A percentile compares a stretch with the other conserved stretches of the same genome.
Conservation (phyloP, 2,888 invertebrate genomes). For the Idaea biselata region DNA sequence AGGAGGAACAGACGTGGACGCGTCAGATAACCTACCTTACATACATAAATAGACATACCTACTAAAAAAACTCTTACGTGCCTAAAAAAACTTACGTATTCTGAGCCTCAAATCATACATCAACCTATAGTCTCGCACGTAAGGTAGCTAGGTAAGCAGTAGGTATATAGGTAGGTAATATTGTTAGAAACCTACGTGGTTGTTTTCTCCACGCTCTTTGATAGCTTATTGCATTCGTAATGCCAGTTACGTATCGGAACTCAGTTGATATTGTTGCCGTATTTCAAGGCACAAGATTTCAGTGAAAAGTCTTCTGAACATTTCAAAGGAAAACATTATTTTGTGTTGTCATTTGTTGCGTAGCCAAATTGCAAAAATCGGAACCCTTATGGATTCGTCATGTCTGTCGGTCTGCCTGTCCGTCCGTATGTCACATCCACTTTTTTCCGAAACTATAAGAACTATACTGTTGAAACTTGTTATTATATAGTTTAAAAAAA, state of each 20-base stretch:
- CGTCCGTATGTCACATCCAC: too few species aligned
- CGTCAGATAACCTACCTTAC: not conserved
- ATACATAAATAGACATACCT: not conserved
- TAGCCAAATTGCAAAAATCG: too few species aligned
- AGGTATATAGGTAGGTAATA: not conserved
- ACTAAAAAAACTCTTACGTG: not conserved
- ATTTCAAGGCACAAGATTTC: constrained; percentile 23
- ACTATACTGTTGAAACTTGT: too few species aligned
- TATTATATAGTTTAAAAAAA: too few species aligned
- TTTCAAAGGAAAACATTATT: not conserved
- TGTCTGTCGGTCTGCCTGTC: too few species aligned
- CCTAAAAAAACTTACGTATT: not conserved
- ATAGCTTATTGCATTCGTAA: constrained; percentile 64
- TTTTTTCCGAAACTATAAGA: too few species aligned
- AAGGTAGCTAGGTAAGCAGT: not conserved
- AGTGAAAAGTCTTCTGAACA: not conserved
- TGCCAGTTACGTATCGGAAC: constrained; percentile 59
- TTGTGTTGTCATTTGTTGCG: too few species aligned
- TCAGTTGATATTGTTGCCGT: constrained; percentile 31
- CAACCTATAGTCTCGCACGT: not conserved
- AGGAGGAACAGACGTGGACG: too few species aligned
- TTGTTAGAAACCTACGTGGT: constrained; percentile 11
- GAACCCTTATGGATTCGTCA: too few species aligned
- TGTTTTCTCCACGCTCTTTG: constrained; percentile 40
- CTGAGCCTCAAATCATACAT: not conserved